Evolutionary conservation across 1,140 invertebrate genomes (phyloP).

Genomic region (Pectinophora gossypiella): DNA sequence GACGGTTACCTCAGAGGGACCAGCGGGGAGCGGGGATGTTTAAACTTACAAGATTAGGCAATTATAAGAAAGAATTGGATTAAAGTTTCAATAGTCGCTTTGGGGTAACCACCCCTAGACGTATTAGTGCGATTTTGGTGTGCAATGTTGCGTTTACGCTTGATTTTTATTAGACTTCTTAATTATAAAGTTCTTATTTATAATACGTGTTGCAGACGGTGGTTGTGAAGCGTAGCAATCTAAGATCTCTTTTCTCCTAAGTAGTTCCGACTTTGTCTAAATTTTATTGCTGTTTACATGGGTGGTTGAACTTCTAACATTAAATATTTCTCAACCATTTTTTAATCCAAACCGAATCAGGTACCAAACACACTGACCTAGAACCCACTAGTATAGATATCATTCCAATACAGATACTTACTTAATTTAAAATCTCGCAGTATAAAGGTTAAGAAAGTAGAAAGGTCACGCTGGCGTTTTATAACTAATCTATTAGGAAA

Average conservation of each 20-base stretch:
- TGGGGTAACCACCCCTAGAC: constrained; percentile 11
- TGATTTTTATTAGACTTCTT: neutral
- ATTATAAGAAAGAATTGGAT: constrained; percentile 48
- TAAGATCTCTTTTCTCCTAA: no score
- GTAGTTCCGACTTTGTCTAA: no score
- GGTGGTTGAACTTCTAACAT: no score
- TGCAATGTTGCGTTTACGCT: neutral
- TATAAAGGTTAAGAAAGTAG: neutral
- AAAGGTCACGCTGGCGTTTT: neutral
- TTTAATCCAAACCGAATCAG: no score
- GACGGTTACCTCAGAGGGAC: constrained; percentile 45
- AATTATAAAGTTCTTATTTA: neutral
- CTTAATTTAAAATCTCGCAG: no score
- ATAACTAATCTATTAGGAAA: neutral
- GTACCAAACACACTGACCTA: no score
- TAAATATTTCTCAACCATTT: no score
- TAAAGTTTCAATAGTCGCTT: constrained; percentile 33
- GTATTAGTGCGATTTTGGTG: constrained; percentile 5
- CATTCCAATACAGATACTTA: no score
- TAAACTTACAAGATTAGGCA: constrained; percentile 52
- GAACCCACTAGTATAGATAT: no score
- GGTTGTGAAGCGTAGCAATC: no score
- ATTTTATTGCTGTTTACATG: no score
- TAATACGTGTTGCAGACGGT: no score
- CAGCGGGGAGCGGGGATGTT: constrained; percentile 34